Evolutionary conservation across 2,888 invertebrate species (phyloP).

Genomic region (Drosophila parthenogenetica): DNA sequence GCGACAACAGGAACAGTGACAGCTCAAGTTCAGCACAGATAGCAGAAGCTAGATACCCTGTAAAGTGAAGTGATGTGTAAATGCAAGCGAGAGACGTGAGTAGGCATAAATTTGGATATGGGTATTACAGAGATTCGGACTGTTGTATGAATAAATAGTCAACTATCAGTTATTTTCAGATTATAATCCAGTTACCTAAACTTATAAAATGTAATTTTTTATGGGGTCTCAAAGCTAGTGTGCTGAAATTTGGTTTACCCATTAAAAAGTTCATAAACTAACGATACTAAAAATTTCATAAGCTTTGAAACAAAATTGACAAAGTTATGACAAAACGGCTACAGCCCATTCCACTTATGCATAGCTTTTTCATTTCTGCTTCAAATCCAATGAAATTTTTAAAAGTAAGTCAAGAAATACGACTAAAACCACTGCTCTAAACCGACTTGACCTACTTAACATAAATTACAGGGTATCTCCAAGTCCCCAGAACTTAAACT

Average conservation of each 20-base stretch:
- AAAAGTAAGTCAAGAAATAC: no score
- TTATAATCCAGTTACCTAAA: no score
- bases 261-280: not conserved
- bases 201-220: no score
- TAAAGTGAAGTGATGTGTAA: not conserved
- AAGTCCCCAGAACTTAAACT: not conserved
- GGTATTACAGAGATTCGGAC: no score
- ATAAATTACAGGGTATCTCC: not conserved
- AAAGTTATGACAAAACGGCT: not conserved
- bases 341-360: no score
- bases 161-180: no score
- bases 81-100: not conserved
- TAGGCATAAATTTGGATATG: no score
- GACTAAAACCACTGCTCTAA: no score
- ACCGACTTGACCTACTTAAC: no score
- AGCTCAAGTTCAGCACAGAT: conserved; percentile 22
- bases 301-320: not conserved
- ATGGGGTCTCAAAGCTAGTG: not conserved
- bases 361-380: no score
- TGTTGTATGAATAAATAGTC: no score
- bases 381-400: no score
- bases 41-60: conserved; percentile 15
- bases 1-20: conserved; percentile 5
- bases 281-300: not conserved
- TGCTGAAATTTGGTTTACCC: not conserved